Evolutionary conservation across 2,888 invertebrate genomes (phyloP), one percentile per base, ranked within the genome.

Genomic region (Tenthredo distinguenda): DNA sequence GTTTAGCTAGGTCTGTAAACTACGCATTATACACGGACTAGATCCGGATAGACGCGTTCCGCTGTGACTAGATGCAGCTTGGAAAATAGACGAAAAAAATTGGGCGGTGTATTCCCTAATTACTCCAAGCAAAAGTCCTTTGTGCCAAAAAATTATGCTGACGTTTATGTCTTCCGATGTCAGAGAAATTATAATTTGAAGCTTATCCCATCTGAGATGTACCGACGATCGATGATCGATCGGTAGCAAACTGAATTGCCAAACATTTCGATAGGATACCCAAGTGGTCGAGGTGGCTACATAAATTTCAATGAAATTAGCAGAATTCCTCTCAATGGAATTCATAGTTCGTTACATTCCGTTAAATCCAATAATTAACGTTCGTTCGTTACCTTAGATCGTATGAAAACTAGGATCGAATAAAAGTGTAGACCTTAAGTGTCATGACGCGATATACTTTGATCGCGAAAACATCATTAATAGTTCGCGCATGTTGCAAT

Each of bases 11-110:
- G 15, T 68, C 68, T 68, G 68, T 34, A 68, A 68, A 68, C 12
- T 68, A 68, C 34, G 55, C 55, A 68, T 68, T 5, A 6, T 68
- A 68, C 68, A 68, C 18, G 72, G 72, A 74, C 21, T 74, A 43
- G 40, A 74, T 43, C 10, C 21, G 43, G 12, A 43, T 40, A 74
- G 72, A 40, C n/a, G 18, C 3, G 72, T 21, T n/a, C 7, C 43
- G 21, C 18, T n/a, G 12, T 74, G 3, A 74, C 72, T 74, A 21
- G 21, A 21, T 21, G 72, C n/a, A 10, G n/a, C 18, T 68, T 34
- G 6, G 68, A 34, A 18, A 34, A 34, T 68, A 26, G 18, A 21
- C 9, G n/a, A 72, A n/a, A n/a, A 5, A n/a, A 21, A 72, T 72
- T 21, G 9, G n/a, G 43, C 26, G 26, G n/a, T 62, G 21, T 21